Conservation (phyloP, 2,888 invertebrate species). For the Liposcelis brunnea region DNA sequence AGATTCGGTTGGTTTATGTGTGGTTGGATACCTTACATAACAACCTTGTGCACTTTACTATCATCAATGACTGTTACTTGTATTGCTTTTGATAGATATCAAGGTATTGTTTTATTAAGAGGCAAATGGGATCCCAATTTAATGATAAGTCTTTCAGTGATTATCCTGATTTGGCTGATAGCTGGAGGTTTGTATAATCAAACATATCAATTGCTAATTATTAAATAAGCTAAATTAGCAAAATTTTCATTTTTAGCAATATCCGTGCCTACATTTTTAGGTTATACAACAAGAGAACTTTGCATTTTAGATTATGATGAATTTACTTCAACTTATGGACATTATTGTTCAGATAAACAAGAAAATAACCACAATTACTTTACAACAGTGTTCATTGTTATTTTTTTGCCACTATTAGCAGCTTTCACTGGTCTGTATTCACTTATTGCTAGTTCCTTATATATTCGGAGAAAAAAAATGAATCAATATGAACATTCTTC, state of each 20-base stretch:
- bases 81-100: slow-evolving; percentile 10
- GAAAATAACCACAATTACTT: background rate
- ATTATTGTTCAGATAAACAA: background rate
- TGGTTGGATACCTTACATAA: slow-evolving; percentile 7
- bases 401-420: background rate
- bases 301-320: background rate
- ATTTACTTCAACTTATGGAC: background rate
- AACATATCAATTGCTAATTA: background rate
- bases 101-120: background rate
- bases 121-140: background rate
- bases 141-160: background rate
- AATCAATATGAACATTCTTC: background rate
- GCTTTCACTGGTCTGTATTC: background rate
- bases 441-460: background rate
- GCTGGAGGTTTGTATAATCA: background rate
- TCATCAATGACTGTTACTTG: slow-evolving; percentile 10
- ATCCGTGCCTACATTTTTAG: slow-evolving; percentile 6
- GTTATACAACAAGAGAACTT: background rate
- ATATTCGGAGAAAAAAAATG: background rate
- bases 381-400: background rate
- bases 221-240: no score
- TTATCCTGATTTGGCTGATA: background rate
- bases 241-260: background rate
- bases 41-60: background rate
- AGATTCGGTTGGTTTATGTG: slow-evolving; percentile 3